Conservation (phyloP, 2,888 invertebrate genomes). For the Noctuana brunneofusca region DNA sequence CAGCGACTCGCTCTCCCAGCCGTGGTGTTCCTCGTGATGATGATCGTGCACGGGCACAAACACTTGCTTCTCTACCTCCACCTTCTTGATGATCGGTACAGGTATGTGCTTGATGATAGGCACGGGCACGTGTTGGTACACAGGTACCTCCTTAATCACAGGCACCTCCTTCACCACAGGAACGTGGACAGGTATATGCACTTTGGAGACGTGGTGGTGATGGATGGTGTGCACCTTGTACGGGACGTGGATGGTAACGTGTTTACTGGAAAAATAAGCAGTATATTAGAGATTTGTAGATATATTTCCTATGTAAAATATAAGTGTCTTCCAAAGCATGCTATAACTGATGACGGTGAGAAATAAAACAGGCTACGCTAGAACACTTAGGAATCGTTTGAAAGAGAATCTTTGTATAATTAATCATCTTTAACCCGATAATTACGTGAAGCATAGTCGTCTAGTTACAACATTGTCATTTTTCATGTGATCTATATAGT, state of each 20-base stretch:
- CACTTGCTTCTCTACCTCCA: conserved; percentile 72
- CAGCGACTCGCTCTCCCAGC: conserved; percentile 75
- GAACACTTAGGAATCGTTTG: too few relatives aligned
- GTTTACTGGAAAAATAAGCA: conserved; percentile 56
- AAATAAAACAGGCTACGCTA: too few relatives aligned
- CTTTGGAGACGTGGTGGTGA: conserved; percentile 76
- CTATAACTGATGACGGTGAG: too few relatives aligned
- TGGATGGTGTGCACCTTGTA: conserved; percentile 77
- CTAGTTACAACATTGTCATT: conserved; percentile 14
- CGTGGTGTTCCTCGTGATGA: conserved; percentile 57
- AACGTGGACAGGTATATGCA: conserved; percentile 68
- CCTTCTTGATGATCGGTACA: conserved; percentile 66
- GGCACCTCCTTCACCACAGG: conserved; percentile 73
- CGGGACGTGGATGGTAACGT: conserved; percentile 76
- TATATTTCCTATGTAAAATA: background rate
- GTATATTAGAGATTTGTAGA: background rate
- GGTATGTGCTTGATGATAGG: conserved; percentile 69
- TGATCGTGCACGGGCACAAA: conserved; percentile 63
- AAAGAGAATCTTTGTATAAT: too few relatives aligned
- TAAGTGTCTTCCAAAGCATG: too few relatives aligned
- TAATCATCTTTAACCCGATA: conserved; percentile 36
- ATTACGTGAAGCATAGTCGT: conserved; percentile 5
- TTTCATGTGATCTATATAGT: conserved; percentile 20
- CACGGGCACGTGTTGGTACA: conserved; percentile 70
- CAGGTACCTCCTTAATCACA: conserved; percentile 74